phyloP scores from a whole-genome alignment of 2,797 vertebrate genomes.

The Onychomys arenicola region DNA sequence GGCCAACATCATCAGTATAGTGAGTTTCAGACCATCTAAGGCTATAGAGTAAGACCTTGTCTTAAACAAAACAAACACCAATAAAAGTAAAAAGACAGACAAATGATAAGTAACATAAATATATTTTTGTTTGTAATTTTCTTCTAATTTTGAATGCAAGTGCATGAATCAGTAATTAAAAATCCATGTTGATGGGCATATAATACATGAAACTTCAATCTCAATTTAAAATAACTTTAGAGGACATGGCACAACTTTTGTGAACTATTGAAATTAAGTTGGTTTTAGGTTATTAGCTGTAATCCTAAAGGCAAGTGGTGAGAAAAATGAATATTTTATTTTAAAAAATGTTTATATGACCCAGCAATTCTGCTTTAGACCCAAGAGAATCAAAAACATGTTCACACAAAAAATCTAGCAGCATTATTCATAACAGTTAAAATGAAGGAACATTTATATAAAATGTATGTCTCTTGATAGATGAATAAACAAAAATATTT shows the following conservation, averaged over 20 bases:
- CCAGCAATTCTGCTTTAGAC: not conserved
- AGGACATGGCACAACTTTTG: not conserved
- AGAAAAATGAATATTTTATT: not conserved
- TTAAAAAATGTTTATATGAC: not conserved
- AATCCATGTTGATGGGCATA: not conserved
- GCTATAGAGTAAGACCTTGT: not conserved
- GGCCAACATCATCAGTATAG: not conserved
- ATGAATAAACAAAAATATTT: not conserved
- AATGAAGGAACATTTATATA: not conserved
- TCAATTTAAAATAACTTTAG: not conserved
- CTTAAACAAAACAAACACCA: not conserved
- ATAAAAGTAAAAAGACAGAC: not conserved
- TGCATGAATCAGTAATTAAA: not conserved
- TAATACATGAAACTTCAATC: not conserved
- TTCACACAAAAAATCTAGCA: not conserved
- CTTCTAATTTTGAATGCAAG: not conserved
- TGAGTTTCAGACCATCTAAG: not conserved
- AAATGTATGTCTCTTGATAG: not conserved
- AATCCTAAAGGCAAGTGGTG: not conserved
- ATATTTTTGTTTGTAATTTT: not conserved
- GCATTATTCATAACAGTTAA: not conserved
- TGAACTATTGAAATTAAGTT: not conserved
- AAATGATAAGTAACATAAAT: not conserved
- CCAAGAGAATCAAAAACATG: not conserved
- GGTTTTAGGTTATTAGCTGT: not conserved